phyloP scores from a whole-genome alignment of 2,888 invertebrate species.

The Pachliopta kotzebuea region DNA sequence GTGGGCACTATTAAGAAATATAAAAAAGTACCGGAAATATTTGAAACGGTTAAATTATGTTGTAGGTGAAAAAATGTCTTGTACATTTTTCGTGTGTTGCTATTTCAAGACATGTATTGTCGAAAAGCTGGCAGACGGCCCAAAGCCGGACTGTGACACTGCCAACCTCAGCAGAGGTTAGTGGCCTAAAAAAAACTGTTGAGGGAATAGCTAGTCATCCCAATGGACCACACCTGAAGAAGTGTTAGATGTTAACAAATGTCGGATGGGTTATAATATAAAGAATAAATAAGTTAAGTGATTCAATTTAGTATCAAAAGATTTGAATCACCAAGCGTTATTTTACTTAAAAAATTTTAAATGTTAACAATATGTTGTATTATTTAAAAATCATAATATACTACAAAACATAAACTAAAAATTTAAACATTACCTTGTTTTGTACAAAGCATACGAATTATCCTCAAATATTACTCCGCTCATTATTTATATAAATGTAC shows the following conservation, averaged over 20 bases:
- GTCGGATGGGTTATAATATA: background rate
- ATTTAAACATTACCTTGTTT: too few relatives aligned
- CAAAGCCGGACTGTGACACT: conserved; percentile 64
- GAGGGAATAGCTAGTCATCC: conserved; percentile 49
- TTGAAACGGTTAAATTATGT: conserved; percentile 32
- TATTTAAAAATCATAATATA: too few relatives aligned
- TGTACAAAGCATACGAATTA: too few relatives aligned
- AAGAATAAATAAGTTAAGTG: background rate
- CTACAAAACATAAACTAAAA: too few relatives aligned
- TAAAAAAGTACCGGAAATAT: conserved; percentile 19
- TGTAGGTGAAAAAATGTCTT: conserved; percentile 55
- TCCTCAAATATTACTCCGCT: too few relatives aligned
- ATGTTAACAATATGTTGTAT: too few relatives aligned
- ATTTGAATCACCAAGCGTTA: too few relatives aligned
- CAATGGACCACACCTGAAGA: conserved; percentile 38
- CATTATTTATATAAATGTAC: too few relatives aligned
- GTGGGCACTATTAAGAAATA: too few relatives aligned
- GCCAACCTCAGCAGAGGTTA: conserved; percentile 76
- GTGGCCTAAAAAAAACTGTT: conserved; percentile 64
- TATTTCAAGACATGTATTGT: conserved; percentile 74
- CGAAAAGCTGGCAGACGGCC: conserved; percentile 69
- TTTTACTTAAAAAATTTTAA: too few relatives aligned
- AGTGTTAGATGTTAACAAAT: background rate
- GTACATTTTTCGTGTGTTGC: conserved; percentile 55
- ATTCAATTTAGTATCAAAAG: background rate